phyloP scores from a whole-genome alignment of 2,888 invertebrate species.

The Ochropleura leucogaster region DNA sequence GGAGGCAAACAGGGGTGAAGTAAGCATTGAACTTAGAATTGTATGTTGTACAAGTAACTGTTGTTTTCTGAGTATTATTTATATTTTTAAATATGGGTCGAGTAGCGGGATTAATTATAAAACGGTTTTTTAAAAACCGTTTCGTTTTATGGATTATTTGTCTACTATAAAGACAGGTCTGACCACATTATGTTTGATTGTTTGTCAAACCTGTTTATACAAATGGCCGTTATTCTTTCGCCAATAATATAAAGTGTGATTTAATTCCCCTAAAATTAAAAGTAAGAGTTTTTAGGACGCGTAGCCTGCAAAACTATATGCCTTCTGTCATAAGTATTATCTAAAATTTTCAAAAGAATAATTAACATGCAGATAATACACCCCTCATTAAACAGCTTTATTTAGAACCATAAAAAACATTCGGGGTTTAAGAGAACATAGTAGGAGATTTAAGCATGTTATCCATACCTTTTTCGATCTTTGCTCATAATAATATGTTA shows the following conservation, averaged over 20 bases:
- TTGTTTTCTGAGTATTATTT: conserved; percentile 3
- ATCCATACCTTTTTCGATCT: not conserved
- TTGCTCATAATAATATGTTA: not conserved
- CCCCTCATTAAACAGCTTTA: not conserved
- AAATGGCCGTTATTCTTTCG: not conserved
- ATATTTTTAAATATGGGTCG: conserved; percentile 14
- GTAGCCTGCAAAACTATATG: not conserved
- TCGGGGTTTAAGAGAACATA: too few species aligned
- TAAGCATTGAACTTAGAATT: conserved; percentile 35
- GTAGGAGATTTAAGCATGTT: too few species aligned
- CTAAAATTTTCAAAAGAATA: not conserved
- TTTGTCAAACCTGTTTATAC: not conserved
- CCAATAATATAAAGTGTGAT: not conserved
- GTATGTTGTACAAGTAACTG: conserved; percentile 12
- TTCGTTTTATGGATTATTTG: not conserved
- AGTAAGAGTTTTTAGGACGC: not conserved
- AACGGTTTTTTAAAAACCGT: not conserved
- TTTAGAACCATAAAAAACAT: not conserved
- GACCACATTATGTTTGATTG: not conserved
- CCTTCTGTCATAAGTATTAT: too few species aligned
- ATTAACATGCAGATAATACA: not conserved
- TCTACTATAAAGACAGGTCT: not conserved
- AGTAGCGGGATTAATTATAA: conserved; percentile 19
- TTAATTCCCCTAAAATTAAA: not conserved
- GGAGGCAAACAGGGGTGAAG: conserved; percentile 38